Conservation (phyloP, 2,113 vertebrate genomes). For the Laticauda laticaudata region DNA sequence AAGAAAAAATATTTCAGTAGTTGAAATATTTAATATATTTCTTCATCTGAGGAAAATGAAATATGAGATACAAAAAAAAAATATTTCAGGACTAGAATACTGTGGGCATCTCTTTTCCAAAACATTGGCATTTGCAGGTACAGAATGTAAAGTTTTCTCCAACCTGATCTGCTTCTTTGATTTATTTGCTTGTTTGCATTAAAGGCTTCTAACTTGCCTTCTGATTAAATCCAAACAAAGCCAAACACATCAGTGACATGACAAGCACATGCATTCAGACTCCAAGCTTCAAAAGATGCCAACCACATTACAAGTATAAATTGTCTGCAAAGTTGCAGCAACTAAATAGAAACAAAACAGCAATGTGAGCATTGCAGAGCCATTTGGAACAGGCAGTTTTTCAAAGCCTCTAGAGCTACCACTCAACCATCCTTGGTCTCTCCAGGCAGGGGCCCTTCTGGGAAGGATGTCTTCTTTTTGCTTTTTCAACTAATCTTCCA, state of each 20-base stretch:
- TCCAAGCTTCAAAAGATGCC: neutral
- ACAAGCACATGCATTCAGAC: neutral
- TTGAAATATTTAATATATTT: neutral
- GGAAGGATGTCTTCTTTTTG: neutral
- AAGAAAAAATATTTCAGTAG: neutral
- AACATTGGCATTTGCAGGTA: neutral
- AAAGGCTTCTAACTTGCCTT: neutral
- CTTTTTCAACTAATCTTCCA: neutral
- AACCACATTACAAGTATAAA: neutral
- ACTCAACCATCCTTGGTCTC: neutral
- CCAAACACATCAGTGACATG: neutral
- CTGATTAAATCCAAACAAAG: neutral
- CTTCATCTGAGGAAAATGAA: neutral
- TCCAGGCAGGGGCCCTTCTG: neutral
- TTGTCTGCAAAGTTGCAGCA: neutral
- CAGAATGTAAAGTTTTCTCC: neutral
- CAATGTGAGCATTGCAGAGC: neutral
- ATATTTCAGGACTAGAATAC: neutral
- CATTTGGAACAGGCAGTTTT: neutral
- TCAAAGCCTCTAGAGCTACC: neutral
- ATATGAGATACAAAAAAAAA: neutral
- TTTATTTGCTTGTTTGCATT: neutral
- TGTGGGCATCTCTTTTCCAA: neutral
- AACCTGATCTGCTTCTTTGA: neutral
- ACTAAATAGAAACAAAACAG: neutral